Percentiles rank a stretch among this genome's conserved stretches.
These are phyloP conservation scores for Formica exsecta DNA, from an alignment of 1,140 invertebrate species.

Conservation along the genomic window DNA sequence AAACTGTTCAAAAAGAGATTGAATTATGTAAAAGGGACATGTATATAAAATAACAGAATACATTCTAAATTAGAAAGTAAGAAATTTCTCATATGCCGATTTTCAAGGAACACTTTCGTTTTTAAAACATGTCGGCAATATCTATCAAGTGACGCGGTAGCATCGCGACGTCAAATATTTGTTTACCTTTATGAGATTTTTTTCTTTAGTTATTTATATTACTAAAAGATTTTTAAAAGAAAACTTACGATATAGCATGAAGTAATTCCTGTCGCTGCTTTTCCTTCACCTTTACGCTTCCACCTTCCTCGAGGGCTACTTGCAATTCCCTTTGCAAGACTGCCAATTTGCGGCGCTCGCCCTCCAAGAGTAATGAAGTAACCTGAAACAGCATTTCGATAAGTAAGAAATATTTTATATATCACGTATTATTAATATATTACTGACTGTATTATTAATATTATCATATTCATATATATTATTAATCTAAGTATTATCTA, in stretches of 20 bases:
- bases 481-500: too few relatives aligned
- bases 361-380: slow-evolving; percentile 90
- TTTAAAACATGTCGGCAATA: background rate
- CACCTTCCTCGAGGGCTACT: slow-evolving; percentile 88
- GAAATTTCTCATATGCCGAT: background rate
- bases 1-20: background rate
- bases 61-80: background rate
- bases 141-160: background rate
- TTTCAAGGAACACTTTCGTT: background rate
- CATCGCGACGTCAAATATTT: too few relatives aligned
- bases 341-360: slow-evolving; percentile 89
- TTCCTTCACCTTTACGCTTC: slow-evolving; percentile 90
- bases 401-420: background rate
- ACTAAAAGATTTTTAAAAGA: background rate
- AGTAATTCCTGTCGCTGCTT: slow-evolving; percentile 90
- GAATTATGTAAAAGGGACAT: background rate
- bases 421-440: too few relatives aligned
- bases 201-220: background rate
- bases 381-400: slow-evolving; percentile 86
- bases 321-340: slow-evolving; percentile 90
- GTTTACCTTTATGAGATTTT: too few relatives aligned
- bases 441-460: too few relatives aligned
- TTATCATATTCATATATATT: too few relatives aligned
- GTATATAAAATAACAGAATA: background rate
- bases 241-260: slow-evolving; percentile 89